Evolutionary conservation across 2,113 vertebrate species (phyloP), one percentile per base, ranked within the genome.

Genomic region (Sylvilagus bachmani): DNA sequence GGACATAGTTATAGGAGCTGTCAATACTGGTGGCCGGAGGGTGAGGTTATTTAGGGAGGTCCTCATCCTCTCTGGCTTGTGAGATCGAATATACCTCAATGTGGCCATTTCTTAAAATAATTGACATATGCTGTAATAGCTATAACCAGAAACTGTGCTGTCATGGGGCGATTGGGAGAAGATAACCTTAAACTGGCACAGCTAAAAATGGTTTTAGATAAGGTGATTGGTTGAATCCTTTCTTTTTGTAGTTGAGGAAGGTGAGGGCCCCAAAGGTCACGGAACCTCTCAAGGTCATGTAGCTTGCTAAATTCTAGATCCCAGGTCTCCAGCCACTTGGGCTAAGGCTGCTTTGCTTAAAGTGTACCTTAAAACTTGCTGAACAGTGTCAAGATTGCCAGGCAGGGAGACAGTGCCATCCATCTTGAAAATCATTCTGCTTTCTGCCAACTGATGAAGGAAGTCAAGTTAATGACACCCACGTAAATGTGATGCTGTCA

Each of bases 391-490:
- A 29, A 61, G 91, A 66, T 64, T n/a, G 83, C 81, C 84, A 90
- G 49, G 51, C 9, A 3, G 17, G 91, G 62, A 67, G 86, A 80
- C 69, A 75, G 31, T 8, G 51, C 84, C 81, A 86, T 93, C 87
- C 80, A 62, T 96, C 95, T 95, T 81, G 71, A 84, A 97, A 89
- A 94, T 90, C 86, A 93, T 84, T 71, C 88, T 85, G 58, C 84
- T 80, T 91, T 87, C 92, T 97, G 87, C 74, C 90, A 94, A 77
- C 90, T 92, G 93, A 96, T 88, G 85, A 95, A 94, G 66, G 93
- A 94, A 92, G 92, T 95, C 89, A 95, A 96, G 96, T 95, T 92
- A 96, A 95, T 89, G 96, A 95, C 0, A 16, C 93, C 91, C 89
- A 86, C 66, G 70, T 66, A 71, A 89, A 85, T 69, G 92, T 58